Base-by-base conservation (phyloP, 2,113 vertebrate genomes). In the Amphiprion percula region DNA sequence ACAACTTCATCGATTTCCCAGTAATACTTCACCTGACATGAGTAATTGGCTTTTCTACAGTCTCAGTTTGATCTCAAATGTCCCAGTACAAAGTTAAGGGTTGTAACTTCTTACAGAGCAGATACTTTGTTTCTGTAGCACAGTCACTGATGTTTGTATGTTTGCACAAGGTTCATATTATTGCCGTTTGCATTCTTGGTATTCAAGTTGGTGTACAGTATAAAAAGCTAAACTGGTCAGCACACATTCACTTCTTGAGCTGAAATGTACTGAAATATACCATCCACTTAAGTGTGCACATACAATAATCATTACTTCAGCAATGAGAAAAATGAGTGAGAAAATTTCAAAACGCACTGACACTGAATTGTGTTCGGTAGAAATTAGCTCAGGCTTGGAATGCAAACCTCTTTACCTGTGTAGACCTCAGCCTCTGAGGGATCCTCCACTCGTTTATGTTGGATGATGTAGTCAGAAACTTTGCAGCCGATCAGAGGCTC, bases 371-470 rank as follows among this genome's bases (percentile, higher is more conserved):
- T 21, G 39, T 55, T 55, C 26, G 1, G 4, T 47, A 47, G 46
- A 47, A 56, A 56, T 19, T 15, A 77, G 59, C 16, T 37, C 5
- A 53, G 14, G 2, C 2, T 33, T 60, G 15, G 5, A 50, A 21
- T 26, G 46, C 4, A 5, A 10, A 2, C 26, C 53, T 62, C 46
- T 30, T 4, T 91, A 99, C 98, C 98, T 91, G 98, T 99, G 91
- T 99, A 99, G 79, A 99, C 95, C 76, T 99, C 97, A 0, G 98
- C 97, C 77, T 99, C 97, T 0, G 96, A 96, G 28, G 97, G 98
- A 82, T 99, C 97, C 62, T 98, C 98, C 68, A 99, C 96, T 77
- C 97, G 96, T 92, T 99, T 99, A 89, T 99, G 97, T 80, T 99
- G 98, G 74, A 99, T 95, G 90, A 99, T 90, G 4, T 99, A 99